Percentiles rank a stretch among this genome's conserved stretches.
Conservation (phyloP, 2,113 vertebrate species). For the Sceloporus tristichus region DNA sequence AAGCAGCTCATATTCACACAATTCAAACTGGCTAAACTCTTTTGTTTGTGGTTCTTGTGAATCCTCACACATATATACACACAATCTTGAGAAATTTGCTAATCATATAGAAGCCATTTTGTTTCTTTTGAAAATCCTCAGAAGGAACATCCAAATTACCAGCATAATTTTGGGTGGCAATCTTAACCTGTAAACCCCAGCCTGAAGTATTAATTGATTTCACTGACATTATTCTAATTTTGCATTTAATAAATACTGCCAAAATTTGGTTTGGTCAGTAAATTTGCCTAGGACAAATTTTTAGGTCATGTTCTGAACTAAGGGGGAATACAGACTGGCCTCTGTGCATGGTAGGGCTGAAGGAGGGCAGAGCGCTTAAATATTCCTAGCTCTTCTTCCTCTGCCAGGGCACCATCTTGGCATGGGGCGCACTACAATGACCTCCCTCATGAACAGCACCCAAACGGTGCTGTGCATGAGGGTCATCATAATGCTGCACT, state of each 20-base stretch:
- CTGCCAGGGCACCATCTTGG: too few relatives aligned
- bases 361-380: too few relatives aligned
- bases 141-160: background rate
- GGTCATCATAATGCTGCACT: too few relatives aligned
- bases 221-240: background rate
- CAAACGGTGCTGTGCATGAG: too few relatives aligned
- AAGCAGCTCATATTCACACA: background rate
- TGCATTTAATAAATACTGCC: background rate
- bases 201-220: background rate
- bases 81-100: background rate
- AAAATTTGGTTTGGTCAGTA: background rate
- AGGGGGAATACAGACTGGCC: too few relatives aligned
- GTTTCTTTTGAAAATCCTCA: background rate
- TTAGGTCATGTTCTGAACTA: background rate
- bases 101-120: background rate
- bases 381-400: too few relatives aligned
- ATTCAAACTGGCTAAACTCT: background rate
- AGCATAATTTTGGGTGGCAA: background rate
- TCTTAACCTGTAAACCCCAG: background rate
- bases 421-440: too few relatives aligned
- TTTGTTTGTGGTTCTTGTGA: background rate
- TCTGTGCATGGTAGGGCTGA: too few relatives aligned
- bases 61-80: background rate
- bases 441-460: too few relatives aligned
- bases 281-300: background rate